Base-by-base conservation (phyloP, 1,140 invertebrate species). In the Gonatopus flavifemur region DNA sequence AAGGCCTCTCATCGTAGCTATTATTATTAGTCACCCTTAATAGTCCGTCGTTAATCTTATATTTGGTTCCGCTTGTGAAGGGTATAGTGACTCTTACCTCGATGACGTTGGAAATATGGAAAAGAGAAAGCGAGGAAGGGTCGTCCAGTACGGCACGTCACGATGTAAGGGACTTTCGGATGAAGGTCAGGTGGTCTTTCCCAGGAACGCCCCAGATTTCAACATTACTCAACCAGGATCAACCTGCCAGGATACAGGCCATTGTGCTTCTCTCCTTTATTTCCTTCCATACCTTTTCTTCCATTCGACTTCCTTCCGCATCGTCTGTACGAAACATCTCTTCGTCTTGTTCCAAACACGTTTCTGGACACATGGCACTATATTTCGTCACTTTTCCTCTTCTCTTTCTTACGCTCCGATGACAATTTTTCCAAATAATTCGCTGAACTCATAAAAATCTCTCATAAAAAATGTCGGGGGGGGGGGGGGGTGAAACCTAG, bases 221-320 rank as follows among this genome's bases (percentile, higher is more conserved):
- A 70, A 78, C 76, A 77, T 78, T 76, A 78, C 70, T 78, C 76
- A 76, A 77, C 56, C 47, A 52, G 73, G 74, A 78, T 78, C 72
- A 77, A 77, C 63, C 67, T 77, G 74, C 64, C 76, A 72, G 42
- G 39, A 43, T 31, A 47, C 39, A 61, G 57, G 54, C 66, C 62
- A 70, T 74, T 76, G 70, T 76, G n/a, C n/a, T n/a, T 75, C 65
- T 54, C 59, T 61, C 58, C n/a, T n/a, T n/a, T n/a, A n/a, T n/a
- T n/a, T n/a, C n/a, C n/a, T n/a, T n/a, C n/a, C n/a, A n/a, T n/a
- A n/a, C n/a, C n/a, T n/a, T n/a, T 58, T 52, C 49, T 51, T 28
- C 46, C 59, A 21, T 53, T 44, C 45, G 57, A 52, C 67, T 69
- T 69, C 31, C 59, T 66, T 69, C 60, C 55, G 56, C 64, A 59